A percentile compares a stretch with the other conserved stretches of the same genome.
phyloP scores from a whole-genome alignment of 2,888 invertebrate species.

The Tachystola acroxantha region DNA sequence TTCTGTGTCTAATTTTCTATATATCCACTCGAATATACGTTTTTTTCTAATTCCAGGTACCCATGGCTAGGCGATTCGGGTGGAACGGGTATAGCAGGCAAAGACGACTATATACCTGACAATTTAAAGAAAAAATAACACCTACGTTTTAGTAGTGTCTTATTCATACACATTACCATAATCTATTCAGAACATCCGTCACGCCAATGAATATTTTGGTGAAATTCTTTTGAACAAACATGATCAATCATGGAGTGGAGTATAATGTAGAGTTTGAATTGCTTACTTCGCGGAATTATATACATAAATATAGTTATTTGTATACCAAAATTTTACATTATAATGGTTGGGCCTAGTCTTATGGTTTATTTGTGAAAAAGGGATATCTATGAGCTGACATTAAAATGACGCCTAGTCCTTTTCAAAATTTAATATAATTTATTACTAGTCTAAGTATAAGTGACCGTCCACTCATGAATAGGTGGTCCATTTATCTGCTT shows the following conservation, averaged over 20 bases:
- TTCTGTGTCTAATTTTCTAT: no score
- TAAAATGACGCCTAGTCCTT: no score
- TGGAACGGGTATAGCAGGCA: conserved; percentile 87
- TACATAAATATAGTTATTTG: no score
- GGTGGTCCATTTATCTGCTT: no score
- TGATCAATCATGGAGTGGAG: conserved; percentile 1
- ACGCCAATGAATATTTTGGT: background rate
- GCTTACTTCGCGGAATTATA: background rate
- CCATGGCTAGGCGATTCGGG: conserved; percentile 94
- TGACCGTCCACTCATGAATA: no score
- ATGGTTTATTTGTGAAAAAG: no score
- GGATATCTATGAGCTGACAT: no score
- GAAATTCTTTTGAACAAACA: background rate
- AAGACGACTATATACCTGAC: conserved; percentile 89
- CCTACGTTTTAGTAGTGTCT: conserved; percentile 1
- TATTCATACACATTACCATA: conserved; percentile 12
- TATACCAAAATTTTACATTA: no score
- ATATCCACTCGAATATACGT: background rate
- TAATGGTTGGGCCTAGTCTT: no score
- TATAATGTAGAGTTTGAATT: background rate
- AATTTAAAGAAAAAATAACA: conserved; percentile 71
- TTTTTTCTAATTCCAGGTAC: conserved; percentile 73
- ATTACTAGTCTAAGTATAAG: no score
- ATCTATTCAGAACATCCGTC: conserved; percentile 8
- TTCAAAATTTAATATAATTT: no score